Base-by-base conservation (phyloP, 2,888 invertebrate species). In the Vesta saturnalis region DNA sequence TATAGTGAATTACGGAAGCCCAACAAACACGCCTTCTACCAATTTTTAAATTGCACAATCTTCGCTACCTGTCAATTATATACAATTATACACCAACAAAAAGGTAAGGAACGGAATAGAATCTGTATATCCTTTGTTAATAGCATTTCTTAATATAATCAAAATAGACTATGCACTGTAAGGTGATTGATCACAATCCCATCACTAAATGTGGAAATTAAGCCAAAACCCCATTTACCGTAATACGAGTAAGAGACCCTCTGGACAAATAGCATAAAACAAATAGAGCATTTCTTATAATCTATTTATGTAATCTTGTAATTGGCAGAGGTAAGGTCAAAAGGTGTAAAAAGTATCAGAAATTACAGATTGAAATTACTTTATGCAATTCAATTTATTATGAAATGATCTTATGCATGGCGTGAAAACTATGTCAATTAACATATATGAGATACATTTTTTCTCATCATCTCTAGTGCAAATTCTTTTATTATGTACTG, bases 201-300 rank as follows among this genome's bases (percentile, higher is more conserved):
- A n/a, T n/a, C n/a, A n/a, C 39, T 39, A 39, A 39, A n/a, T 39
- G n/a, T 39, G 8, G 39, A n/a, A 39, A 4, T 39, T 39, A n/a
- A 6, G n/a, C 8, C 39, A 1, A 39, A 39, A 8, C n/a, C 12
- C 12, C 8, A 39, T n/a, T 39, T 39, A 39, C n/a, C 39, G n/a
- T 39, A 30, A 6, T 10, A 30, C 30, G 2, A n/a, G n/a, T n/a
- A n/a, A n/a, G n/a, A n/a, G 12, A 39, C 39, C 39, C n/a, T n/a
- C 39, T 39, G 39, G 39, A 39, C 39, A 39, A 39, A 39, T 39
- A n/a, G 8, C 39, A n/a, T 49, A 55, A 16, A 35, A 16, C 35
- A 62, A 62, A 54, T 55, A 62, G 62, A 62, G 62, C 62, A 62
- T 62, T 62, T 23, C 54, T 54, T 22, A 19, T 43, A 22, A 10